Evolutionary conservation across 2,113 vertebrate species (phyloP).

Genomic region (Paradoxurus hermaphroditus): DNA sequence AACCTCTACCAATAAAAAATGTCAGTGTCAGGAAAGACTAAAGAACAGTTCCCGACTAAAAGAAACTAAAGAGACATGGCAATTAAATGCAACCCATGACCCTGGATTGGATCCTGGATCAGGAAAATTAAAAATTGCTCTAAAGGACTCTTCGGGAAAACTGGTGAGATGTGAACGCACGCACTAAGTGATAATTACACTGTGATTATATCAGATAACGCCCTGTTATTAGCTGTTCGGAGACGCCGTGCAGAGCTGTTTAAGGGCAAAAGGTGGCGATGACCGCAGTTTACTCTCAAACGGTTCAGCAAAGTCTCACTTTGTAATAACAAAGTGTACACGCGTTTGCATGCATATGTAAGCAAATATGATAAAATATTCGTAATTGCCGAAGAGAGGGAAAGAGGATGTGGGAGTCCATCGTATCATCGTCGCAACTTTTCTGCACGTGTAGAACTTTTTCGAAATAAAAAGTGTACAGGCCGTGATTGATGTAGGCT

Average conservation of each 20-base stretch:
- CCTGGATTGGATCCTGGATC: not conserved
- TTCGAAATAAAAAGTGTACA: not conserved
- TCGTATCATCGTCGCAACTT: not conserved
- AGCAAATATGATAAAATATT: not conserved
- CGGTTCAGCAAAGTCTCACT: not conserved
- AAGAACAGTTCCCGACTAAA: not conserved
- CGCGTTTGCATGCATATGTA: not conserved
- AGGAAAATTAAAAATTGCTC: not conserved
- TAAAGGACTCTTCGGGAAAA: not conserved
- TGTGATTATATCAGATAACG: not conserved
- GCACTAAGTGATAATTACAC: not conserved
- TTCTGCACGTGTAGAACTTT: not conserved
- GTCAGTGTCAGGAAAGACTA: not conserved
- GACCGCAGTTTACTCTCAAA: not conserved
- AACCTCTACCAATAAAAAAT: not conserved
- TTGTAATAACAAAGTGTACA: not conserved
- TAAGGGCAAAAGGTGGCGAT: not conserved
- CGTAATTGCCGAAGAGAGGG: not conserved
- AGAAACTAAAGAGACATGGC: not conserved
- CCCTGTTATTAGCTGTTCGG: not conserved
- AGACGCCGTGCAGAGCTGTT: not conserved
- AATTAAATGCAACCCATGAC: not conserved
- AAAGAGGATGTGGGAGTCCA: not conserved
- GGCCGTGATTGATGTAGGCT: not conserved
- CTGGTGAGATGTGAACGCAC: not conserved